Conservation (phyloP, 2,888 invertebrate species). For the Drosophila testacea region DNA sequence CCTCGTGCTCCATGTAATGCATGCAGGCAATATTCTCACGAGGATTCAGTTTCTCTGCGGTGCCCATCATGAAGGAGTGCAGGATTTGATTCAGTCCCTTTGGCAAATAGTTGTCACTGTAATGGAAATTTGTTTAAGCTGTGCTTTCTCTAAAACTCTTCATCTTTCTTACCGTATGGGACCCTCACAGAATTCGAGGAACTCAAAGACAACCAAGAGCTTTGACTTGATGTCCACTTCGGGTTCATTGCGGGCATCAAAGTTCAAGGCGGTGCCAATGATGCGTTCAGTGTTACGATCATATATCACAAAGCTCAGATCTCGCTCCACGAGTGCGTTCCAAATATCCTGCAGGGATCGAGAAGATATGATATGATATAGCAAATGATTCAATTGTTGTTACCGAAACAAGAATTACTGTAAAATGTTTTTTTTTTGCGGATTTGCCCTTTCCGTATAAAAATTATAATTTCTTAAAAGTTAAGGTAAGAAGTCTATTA, state of each 20-base stretch:
- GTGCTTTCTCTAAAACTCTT: too few species aligned
- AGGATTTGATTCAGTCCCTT: slow-evolving; percentile 89
- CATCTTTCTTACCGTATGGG: slow-evolving; percentile 87
- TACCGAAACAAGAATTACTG: too few species aligned
- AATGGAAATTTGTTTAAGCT: slow-evolving; percentile 9
- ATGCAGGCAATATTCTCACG: slow-evolving; percentile 93
- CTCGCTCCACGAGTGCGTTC: slow-evolving; percentile 89
- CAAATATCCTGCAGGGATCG: slow-evolving; percentile 87
- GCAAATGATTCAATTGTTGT: too few species aligned
- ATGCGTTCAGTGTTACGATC: slow-evolving; percentile 86
- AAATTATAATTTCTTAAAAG: too few species aligned
- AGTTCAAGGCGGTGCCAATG: slow-evolving; percentile 91
- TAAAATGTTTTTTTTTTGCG: too few species aligned
- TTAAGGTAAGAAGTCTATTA: too few species aligned
- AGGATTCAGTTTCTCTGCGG: slow-evolving; percentile 88
- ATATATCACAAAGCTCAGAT: slow-evolving; percentile 90
- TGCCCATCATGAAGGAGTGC: slow-evolving; percentile 96
- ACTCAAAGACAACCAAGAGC: slow-evolving; percentile 90
- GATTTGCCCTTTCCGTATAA: too few species aligned
- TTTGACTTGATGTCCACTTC: slow-evolving; percentile 89
- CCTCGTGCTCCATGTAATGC: slow-evolving; percentile 91
- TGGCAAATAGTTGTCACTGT: slow-evolving; percentile 87
- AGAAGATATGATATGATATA: too few species aligned
- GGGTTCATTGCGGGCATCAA: slow-evolving; percentile 93
- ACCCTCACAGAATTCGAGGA: slow-evolving; percentile 91